Conservation (phyloP, 2,797 vertebrate species). For the Gymnoscopelus microlampas region DNA sequence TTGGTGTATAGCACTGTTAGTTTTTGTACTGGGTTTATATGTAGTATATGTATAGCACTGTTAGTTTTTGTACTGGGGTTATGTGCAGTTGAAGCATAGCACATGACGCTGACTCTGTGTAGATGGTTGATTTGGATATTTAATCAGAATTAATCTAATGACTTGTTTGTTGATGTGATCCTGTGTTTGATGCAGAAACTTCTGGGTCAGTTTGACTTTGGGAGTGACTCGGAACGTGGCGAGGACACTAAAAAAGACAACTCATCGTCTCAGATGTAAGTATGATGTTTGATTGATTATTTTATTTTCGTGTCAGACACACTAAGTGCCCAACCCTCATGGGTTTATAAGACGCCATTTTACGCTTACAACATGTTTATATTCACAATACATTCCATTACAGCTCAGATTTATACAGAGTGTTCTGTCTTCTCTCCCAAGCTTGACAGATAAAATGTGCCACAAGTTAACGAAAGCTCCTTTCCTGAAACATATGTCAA, state of each 20-base stretch:
- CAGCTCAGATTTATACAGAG: too few relatives aligned
- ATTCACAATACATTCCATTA: too few relatives aligned
- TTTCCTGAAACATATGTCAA: too few relatives aligned
- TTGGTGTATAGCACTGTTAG: background rate
- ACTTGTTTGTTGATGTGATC: slow-evolving; percentile 3
- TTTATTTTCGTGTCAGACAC: too few relatives aligned
- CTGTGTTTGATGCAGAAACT: slow-evolving; percentile 85
- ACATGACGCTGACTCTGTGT: background rate
- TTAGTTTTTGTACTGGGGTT: too few relatives aligned
- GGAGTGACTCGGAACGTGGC: slow-evolving; percentile 88
- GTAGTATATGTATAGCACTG: too few relatives aligned
- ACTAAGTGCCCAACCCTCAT: too few relatives aligned
- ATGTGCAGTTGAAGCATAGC: too few relatives aligned
- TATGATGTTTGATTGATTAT: slow-evolving; percentile 20
- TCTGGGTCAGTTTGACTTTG: slow-evolving; percentile 97
- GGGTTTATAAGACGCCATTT: too few relatives aligned
- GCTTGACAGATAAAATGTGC: too few relatives aligned
- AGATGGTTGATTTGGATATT: background rate
- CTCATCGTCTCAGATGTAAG: slow-evolving; percentile 91
- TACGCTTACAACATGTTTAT: too few relatives aligned
- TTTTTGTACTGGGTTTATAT: background rate
- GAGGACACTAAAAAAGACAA: slow-evolving; percentile 96
- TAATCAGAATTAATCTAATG: background rate
- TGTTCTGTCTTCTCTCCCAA: background rate
- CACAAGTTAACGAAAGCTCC: too few relatives aligned